Percentiles rank a stretch among this genome's conserved stretches.
These are phyloP conservation scores for Phalacrocorax brasilianus DNA, from an alignment of 2,113 vertebrate genomes.

Conservation along the genomic window DNA sequence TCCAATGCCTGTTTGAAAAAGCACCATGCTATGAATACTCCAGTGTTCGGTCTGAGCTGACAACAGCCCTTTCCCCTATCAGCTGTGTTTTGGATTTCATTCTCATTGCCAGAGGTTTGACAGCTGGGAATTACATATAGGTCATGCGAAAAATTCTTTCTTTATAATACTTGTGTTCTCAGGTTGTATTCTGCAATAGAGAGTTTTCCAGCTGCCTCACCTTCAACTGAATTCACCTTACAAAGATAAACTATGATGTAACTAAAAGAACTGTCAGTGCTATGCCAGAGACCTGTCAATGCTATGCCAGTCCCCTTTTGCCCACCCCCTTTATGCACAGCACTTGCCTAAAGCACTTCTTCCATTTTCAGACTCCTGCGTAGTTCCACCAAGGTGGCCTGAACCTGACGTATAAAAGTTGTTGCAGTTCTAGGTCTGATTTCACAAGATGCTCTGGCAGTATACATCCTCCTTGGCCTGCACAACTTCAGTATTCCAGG, in stretches of 20 bases:
- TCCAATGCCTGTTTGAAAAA: slow-evolving; percentile 33
- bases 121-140: slow-evolving; percentile 40
- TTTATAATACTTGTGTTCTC: background rate
- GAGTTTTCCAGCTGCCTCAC: background rate
- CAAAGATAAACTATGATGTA: background rate
- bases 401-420: background rate
- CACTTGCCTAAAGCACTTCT: background rate
- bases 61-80: slow-evolving; percentile 38
- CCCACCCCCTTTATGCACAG: background rate
- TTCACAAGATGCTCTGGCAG: background rate
- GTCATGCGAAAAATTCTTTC: slow-evolving; percentile 27
- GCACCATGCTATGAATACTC: slow-evolving; percentile 47
- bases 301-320: background rate
- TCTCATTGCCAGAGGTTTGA: slow-evolving; percentile 23
- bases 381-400: background rate
- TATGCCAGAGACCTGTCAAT: background rate
- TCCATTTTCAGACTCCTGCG: background rate
- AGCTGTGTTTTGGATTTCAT: slow-evolving; percentile 57
- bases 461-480: background rate
- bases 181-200: background rate
- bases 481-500: background rate
- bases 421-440: background rate
- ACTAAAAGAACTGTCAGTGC: background rate
- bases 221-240: background rate
- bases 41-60: slow-evolving; percentile 37